These are phyloP conservation scores for Hippoglossus stenolepis DNA, from an alignment of 2,113 vertebrate species.

Conservation along the genomic window DNA sequence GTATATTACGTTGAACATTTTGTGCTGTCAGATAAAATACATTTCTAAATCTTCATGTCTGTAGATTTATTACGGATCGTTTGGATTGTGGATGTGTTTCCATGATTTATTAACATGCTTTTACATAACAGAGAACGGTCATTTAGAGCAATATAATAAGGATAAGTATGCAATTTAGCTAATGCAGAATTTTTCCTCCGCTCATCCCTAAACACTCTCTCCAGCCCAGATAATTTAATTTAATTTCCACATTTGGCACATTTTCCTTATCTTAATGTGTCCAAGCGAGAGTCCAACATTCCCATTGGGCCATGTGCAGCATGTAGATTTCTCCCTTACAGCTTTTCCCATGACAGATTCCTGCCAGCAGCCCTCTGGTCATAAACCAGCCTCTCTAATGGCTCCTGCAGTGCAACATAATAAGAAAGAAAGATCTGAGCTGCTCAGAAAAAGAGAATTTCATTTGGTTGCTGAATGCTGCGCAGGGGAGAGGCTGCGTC, in stretches of 20 bases:
- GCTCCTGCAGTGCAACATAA: conserved; percentile 43
- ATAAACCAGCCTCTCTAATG: conserved; percentile 14
- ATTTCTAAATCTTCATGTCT: background rate
- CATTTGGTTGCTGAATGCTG: conserved; percentile 12
- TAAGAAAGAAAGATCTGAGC: conserved; percentile 28
- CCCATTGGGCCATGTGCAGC: conserved; percentile 18
- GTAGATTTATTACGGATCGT: background rate
- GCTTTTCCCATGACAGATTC: conserved; percentile 28
- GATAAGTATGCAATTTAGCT: conserved; percentile 9
- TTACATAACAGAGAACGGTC: background rate
- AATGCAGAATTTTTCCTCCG: background rate
- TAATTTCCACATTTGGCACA: conserved; percentile 33
- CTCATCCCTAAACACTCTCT: conserved; percentile 24
- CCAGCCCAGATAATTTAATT: conserved; percentile 24
- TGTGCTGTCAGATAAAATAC: conserved; percentile 16
- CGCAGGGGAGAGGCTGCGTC: background rate
- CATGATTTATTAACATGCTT: conserved; percentile 16
- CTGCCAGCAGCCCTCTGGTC: conserved; percentile 31
- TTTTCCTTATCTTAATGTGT: conserved; percentile 39
- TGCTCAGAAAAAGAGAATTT: conserved; percentile 8
- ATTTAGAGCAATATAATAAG: conserved; percentile 6
- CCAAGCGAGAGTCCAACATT: conserved; percentile 28
- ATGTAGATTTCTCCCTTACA: conserved; percentile 24
- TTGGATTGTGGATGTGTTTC: conserved; percentile 15
- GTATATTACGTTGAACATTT: conserved; percentile 10